Evolutionary conservation across 2,113 vertebrate species (phyloP).

Genomic region (Ahaetulla prasina): DNA sequence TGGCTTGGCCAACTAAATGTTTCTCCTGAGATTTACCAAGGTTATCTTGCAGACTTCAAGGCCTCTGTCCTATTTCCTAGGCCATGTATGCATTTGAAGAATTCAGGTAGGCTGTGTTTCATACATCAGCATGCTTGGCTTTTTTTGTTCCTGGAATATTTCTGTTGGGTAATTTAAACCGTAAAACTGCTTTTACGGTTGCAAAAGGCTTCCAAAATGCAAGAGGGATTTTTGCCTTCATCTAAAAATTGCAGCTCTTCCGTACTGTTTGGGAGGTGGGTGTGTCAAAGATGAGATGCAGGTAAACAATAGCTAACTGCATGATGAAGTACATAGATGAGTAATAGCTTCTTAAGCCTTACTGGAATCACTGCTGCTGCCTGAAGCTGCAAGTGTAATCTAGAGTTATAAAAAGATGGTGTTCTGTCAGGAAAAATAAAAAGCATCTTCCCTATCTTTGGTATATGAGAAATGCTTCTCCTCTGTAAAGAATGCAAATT

Average conservation of each 20-base stretch:
- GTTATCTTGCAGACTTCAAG: constrained; percentile 57
- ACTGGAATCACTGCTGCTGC: constrained; percentile 34
- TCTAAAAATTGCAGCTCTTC: constrained; percentile 43
- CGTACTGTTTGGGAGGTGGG: constrained; percentile 44
- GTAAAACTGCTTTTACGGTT: constrained; percentile 59
- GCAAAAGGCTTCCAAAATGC: constrained; percentile 47
- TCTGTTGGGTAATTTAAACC: constrained; percentile 78
- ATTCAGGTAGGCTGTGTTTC: constrained; percentile 78
- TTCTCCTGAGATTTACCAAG: constrained; percentile 62
- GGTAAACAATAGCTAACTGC: constrained; percentile 49
- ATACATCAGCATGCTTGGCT: constrained; percentile 56
- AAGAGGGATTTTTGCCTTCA: constrained; percentile 51
- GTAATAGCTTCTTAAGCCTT: constrained; percentile 57
- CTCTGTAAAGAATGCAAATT: constrained; percentile 45
- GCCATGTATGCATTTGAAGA: constrained; percentile 85
- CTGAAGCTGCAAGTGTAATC: constrained; percentile 37
- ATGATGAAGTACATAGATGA: constrained; percentile 55
- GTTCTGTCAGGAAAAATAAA: constrained; percentile 48
- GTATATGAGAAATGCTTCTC: constrained; percentile 60
- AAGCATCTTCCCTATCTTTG: constrained; percentile 63
- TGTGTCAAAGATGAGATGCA: constrained; percentile 35
- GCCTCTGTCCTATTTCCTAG: constrained; percentile 65
- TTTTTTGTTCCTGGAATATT: constrained; percentile 70
- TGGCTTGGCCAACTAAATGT: constrained; percentile 70
- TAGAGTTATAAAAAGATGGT: constrained; percentile 58